A percentile compares a stretch with the other conserved stretches of the same genome.
phyloP scores from a whole-genome alignment of 64 coral and sea anemone genomes.

The Catalaphyllia jardinei region DNA sequence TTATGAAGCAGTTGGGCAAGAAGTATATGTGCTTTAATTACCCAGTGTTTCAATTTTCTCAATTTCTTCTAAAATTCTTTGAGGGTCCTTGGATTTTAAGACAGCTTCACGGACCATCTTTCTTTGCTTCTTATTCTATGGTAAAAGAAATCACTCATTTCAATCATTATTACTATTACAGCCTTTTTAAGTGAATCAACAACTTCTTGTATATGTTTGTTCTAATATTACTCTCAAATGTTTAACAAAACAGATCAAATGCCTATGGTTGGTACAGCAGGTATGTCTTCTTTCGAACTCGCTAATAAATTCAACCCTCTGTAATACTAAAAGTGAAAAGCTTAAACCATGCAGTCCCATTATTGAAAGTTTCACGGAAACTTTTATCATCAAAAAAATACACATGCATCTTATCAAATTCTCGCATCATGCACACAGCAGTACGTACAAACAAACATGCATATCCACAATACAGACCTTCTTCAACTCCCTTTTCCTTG shows the following conservation, averaged over 20 bases:
- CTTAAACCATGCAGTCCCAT: too few relatives aligned
- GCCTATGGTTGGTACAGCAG: too few relatives aligned
- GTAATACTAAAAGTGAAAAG: background rate
- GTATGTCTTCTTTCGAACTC: too few relatives aligned
- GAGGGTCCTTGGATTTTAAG: slow-evolving; percentile 94
- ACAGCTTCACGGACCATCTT: slow-evolving; percentile 99
- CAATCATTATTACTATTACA: background rate
- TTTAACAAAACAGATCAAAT: too few relatives aligned
- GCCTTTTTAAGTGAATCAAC: too few relatives aligned
- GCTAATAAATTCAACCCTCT: background rate
- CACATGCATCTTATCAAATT: background rate
- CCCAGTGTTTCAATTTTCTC: slow-evolving; percentile 95
- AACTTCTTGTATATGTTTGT: too few relatives aligned
- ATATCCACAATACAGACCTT: slow-evolving; percentile 68
- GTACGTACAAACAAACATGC: background rate
- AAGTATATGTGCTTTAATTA: background rate
- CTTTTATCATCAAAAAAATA: too few relatives aligned
- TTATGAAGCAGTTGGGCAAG: background rate
- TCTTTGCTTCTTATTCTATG: slow-evolving; percentile 93
- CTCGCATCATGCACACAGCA: background rate
- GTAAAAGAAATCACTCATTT: background rate
- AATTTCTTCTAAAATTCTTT: slow-evolving; percentile 94
- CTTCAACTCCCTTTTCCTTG: slow-evolving; percentile 95
- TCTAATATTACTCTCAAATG: too few relatives aligned
- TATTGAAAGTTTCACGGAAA: too few relatives aligned